Conservation (phyloP, 2,797 vertebrate species). For the Arremon brunneinucha region DNA sequence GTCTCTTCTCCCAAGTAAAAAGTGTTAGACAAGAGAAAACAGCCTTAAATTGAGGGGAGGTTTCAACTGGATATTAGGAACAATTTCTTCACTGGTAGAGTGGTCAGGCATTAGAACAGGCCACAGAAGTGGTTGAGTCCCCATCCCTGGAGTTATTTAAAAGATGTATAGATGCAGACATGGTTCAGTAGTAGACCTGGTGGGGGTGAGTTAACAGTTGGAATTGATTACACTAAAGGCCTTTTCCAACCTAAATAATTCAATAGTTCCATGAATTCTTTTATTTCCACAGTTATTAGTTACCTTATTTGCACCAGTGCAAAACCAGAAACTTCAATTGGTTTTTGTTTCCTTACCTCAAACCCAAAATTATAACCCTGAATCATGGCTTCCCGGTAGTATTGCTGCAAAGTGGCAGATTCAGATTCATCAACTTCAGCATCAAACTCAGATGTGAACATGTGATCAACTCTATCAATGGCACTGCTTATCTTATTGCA, state of each 20-base stretch:
- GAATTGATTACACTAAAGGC: background rate
- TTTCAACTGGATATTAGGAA: background rate
- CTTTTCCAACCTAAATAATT: background rate
- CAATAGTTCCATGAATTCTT: background rate
- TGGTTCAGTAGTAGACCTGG: background rate
- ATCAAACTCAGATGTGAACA: constrained; percentile 94
- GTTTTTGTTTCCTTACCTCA: constrained; percentile 81
- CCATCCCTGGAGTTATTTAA: background rate
- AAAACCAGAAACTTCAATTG: background rate
- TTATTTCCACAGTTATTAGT: background rate
- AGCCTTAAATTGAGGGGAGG: background rate
- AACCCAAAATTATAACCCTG: constrained; percentile 99
- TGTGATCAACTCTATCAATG: constrained; percentile 91
- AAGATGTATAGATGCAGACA: background rate
- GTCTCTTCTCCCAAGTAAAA: background rate
- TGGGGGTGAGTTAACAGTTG: background rate
- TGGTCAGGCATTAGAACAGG: background rate
- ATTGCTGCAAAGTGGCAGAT: constrained; percentile 90
- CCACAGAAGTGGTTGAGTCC: background rate
- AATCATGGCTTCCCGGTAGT: constrained; percentile 97
- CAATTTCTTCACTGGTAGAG: background rate
- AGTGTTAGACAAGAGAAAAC: background rate
- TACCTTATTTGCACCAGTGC: background rate
- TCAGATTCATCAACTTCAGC: constrained; percentile 93
- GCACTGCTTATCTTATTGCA: constrained; percentile 93